Percentiles rank a stretch among this genome's conserved stretches.
These are phyloP conservation scores for Stictonetta naevosa DNA, from an alignment of 2,113 vertebrate species.

Conservation along the genomic window DNA sequence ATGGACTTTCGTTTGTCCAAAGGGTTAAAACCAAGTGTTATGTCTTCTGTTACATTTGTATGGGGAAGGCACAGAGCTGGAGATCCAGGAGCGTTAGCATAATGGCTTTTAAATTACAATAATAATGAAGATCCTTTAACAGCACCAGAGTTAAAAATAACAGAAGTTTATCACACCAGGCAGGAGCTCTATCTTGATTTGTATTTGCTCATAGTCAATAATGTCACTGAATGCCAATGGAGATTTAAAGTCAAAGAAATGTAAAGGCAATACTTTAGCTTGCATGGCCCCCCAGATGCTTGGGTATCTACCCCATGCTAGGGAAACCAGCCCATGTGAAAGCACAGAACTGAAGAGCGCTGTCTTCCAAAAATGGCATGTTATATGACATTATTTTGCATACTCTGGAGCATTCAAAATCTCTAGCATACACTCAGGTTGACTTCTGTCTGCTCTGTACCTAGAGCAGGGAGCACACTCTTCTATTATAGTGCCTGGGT, in stretches of 20 bases:
- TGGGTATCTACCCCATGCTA: neutral
- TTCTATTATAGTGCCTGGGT: neutral
- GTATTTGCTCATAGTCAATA: neutral
- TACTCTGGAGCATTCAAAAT: neutral
- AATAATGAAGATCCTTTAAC: neutral
- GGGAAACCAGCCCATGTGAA: neutral
- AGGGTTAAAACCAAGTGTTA: neutral
- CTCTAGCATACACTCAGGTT: neutral
- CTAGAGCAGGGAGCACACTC: neutral
- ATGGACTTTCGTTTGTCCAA: neutral
- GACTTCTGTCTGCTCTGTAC: neutral
- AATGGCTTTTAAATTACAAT: constrained; percentile 48
- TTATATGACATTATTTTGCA: neutral
- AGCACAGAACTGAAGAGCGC: neutral
- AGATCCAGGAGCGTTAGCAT: neutral
- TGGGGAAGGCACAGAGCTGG: neutral
- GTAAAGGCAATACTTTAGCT: neutral
- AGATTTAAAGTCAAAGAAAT: constrained; percentile 33
- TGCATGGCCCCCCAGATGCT: neutral
- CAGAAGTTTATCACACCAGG: neutral
- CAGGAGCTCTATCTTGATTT: neutral
- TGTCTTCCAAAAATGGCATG: neutral
- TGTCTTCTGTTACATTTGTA: neutral
- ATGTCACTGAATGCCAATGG: neutral
- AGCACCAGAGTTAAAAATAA: neutral